phyloP scores from a whole-genome alignment of 2,113 vertebrate species.

The Apteryx owenii region DNA sequence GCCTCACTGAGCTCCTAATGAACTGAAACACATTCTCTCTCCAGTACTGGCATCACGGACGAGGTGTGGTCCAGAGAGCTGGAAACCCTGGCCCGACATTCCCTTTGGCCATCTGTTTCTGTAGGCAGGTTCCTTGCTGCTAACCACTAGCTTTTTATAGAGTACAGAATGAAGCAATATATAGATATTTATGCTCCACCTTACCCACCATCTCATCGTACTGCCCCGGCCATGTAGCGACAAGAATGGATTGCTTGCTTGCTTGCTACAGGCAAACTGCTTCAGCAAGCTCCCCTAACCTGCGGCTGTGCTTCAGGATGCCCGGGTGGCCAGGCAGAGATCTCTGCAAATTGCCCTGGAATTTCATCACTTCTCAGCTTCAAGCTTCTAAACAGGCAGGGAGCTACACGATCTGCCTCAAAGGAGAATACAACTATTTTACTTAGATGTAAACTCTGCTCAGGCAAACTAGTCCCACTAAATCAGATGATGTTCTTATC shows the following conservation, averaged over 20 bases:
- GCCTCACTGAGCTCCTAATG: conserved; percentile 41
- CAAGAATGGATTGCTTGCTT: not conserved
- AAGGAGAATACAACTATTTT: not conserved
- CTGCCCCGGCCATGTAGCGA: not conserved
- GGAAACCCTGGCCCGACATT: conserved; percentile 35
- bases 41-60: not conserved
- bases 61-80: conserved; percentile 17
- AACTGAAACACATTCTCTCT: conserved; percentile 30
- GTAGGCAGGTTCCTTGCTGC: not conserved
- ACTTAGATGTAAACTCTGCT: conserved; percentile 5
- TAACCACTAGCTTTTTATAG: not conserved
- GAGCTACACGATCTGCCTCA: not conserved
- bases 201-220: not conserved
- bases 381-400: not conserved
- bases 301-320: conserved; percentile 25
- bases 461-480: not conserved
- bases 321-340: not conserved
- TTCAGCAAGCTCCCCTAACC: not conserved
- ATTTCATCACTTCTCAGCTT: not conserved
- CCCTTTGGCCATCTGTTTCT: conserved; percentile 22
- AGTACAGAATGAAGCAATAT: not conserved
- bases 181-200: not conserved
- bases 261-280: not conserved
- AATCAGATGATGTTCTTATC: conserved; percentile 53
- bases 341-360: not conserved